Evolutionary conservation across 2,888 invertebrate genomes (phyloP).

Genomic region (Calameuta pallipes): DNA sequence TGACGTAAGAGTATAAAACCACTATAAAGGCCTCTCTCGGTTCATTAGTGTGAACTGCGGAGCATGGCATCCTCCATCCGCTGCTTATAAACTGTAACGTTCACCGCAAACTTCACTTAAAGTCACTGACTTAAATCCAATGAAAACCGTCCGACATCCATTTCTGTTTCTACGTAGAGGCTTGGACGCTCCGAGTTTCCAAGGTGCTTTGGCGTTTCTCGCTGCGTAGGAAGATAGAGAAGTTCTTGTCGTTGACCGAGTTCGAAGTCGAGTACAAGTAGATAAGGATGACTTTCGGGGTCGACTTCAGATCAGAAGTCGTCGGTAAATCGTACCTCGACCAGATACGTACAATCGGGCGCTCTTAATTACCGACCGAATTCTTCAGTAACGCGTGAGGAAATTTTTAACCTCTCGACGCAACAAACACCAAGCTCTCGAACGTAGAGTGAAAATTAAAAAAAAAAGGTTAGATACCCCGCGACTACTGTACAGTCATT

Average conservation of each 20-base stretch:
- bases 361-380: not conserved
- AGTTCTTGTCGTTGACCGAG: not conserved
- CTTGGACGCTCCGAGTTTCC: not conserved
- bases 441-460: not conserved
- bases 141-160: not conserved
- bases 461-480: not conserved
- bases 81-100: slow-evolving; percentile 6
- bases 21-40: slow-evolving; percentile 44
- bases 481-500: not conserved
- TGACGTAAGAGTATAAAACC: slow-evolving; percentile 46
- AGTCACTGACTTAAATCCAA: not conserved
- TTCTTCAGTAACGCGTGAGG: not conserved
- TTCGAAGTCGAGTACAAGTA: not conserved
- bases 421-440: not conserved
- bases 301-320: not conserved
- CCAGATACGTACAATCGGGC: not conserved
- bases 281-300: not conserved
- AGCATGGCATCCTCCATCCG: slow-evolving; percentile 32
- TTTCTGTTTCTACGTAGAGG: not conserved
- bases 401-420: not conserved
- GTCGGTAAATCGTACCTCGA: not conserved
- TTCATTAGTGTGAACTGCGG: slow-evolving; percentile 47
- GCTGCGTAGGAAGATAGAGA: not conserved
- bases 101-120: not conserved
- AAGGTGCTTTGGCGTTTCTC: not conserved